Conservation (phyloP, 2,888 invertebrate genomes). For the Acrobasis suavella region DNA sequence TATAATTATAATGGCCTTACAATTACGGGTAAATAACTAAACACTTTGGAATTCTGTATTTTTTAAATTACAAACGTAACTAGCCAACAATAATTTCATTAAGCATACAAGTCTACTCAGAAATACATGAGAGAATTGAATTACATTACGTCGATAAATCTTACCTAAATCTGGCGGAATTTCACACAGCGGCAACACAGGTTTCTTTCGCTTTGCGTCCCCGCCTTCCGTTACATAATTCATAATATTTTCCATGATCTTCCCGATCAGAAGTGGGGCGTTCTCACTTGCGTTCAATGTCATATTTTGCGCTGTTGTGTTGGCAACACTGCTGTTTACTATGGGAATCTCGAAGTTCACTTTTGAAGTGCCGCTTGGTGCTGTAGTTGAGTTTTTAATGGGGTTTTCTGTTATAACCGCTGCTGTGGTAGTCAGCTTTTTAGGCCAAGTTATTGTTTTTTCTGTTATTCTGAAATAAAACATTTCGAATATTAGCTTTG, state of each 20-base stretch:
- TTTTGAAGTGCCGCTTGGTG: neutral
- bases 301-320: conserved; percentile 38
- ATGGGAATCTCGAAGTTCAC: conserved; percentile 20
- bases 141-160: conserved; percentile 32
- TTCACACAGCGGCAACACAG: conserved; percentile 78
- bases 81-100: no score
- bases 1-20: no score
- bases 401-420: conserved; percentile 39
- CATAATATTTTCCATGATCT: conserved; percentile 56
- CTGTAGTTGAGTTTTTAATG: conserved; percentile 30
- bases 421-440: conserved; percentile 39
- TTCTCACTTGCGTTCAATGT: conserved; percentile 41
- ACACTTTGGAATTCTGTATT: no score
- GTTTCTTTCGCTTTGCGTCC: conserved; percentile 48
- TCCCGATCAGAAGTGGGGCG: conserved; percentile 54
- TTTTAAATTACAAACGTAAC: no score
- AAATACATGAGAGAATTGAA: neutral
- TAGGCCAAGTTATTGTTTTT: conserved; percentile 51
- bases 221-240: conserved; percentile 55
- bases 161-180: conserved; percentile 86
- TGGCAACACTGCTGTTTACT: conserved; percentile 30
- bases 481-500: no score
- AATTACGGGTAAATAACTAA: no score
- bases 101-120: no score
- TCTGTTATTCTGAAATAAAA: conserved; percentile 52